A percentile compares a stretch with the other conserved stretches of the same genome.
Conservation (phyloP, 2,888 invertebrate genomes). For the Lasioglossum lativentre region DNA sequence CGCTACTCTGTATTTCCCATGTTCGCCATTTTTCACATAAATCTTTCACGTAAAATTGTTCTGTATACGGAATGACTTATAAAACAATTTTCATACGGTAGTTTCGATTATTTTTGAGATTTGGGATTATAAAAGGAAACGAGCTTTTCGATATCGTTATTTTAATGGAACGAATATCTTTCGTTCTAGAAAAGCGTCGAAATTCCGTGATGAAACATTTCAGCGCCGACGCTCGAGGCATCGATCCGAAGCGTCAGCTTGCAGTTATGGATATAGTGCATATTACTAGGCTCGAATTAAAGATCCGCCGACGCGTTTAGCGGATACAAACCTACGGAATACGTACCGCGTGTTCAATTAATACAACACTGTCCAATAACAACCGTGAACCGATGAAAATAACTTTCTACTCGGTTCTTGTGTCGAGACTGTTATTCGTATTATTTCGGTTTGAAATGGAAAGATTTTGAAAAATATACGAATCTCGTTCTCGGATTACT, state of each 20-base stretch:
- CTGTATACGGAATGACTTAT: not conserved
- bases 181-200: slow-evolving; percentile 49
- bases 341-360: slow-evolving; percentile 12
- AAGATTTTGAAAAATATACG: not conserved
- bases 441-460: not conserved
- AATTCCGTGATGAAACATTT: slow-evolving; percentile 63
- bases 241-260: slow-evolving; percentile 84
- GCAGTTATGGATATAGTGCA: slow-evolving; percentile 81
- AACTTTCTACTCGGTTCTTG: not conserved
- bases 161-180: slow-evolving; percentile 30
- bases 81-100: not conserved
- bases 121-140: not conserved
- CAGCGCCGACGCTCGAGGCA: slow-evolving; percentile 80
- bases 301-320: slow-evolving; percentile 50
- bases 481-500: too few species aligned
- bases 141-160: not conserved
- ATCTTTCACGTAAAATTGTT: not conserved
- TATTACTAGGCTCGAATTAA: slow-evolving; percentile 69
- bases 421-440: not conserved
- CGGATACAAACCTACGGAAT: slow-evolving; percentile 38
- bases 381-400: too few species aligned
- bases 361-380: not conserved
- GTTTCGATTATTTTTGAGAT: not conserved
- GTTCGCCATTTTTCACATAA: slow-evolving; percentile 54
- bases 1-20: not conserved